A percentile compares a stretch with the other conserved stretches of the same genome.
phyloP scores from a whole-genome alignment of 2,113 vertebrate genomes.

The Paratilapia polleni region DNA sequence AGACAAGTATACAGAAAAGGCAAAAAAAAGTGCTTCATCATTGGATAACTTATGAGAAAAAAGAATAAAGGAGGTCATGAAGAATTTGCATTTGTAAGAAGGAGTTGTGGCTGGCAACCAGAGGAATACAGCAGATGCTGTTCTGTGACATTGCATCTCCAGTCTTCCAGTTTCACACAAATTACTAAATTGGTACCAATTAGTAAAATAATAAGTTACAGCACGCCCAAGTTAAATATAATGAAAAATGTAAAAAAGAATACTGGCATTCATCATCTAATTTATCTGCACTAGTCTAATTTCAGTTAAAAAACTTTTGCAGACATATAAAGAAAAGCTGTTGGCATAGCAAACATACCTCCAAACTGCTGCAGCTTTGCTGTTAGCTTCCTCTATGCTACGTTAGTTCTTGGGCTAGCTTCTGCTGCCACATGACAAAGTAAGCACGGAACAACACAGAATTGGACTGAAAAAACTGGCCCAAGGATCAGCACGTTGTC shows the following conservation, averaged over 20 bases:
- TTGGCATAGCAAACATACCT: neutral
- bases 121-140: neutral
- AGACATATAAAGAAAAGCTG: neutral
- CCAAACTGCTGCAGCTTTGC: too few species aligned
- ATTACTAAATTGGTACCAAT: too few species aligned
- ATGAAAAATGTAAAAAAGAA: fast-evolving
- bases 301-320: neutral
- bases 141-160: neutral
- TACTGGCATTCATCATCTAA: neutral
- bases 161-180: neutral
- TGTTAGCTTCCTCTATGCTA: neutral
- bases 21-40: neutral
- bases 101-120: neutral
- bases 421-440: neutral
- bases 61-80: neutral
- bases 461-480: neutral
- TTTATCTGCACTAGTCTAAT: fast-evolving
- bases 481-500: neutral
- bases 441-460: neutral
- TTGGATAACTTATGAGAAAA: neutral
- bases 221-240: neutral
- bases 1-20: neutral
- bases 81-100: neutral
- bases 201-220: neutral
- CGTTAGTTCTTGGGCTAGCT: neutral